Evolutionary conservation across 2,888 invertebrate species (phyloP).

Genomic region (Tenthredo distinguenda): DNA sequence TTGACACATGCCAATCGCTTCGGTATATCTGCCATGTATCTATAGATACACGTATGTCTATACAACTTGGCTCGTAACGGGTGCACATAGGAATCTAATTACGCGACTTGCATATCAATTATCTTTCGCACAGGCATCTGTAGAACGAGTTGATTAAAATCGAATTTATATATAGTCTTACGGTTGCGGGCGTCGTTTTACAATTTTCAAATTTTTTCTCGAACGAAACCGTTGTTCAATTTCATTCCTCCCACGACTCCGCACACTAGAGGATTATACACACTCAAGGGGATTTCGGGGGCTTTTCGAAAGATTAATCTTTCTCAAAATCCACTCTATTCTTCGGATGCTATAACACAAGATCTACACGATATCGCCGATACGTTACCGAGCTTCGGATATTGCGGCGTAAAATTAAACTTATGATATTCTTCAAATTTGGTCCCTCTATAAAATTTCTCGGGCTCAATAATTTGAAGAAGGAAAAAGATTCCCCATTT

Average conservation of each 20-base stretch:
- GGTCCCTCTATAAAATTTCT: too few relatives aligned
- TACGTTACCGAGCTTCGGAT: neutral
- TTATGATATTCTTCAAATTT: neutral
- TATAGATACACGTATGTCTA: neutral
- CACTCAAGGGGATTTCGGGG: neutral
- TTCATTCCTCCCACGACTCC: neutral
- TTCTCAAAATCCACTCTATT: neutral
- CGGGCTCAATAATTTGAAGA: neutral
- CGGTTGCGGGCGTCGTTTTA: neutral
- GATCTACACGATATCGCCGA: neutral
- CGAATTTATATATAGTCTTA: neutral
- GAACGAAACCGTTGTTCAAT: neutral
- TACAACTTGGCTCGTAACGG: neutral
- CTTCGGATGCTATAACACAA: neutral
- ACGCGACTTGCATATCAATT: conserved; percentile 32
- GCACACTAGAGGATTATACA: neutral
- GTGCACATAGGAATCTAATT: conserved; percentile 28
- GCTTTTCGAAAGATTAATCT: conserved; percentile 14
- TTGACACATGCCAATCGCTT: conserved; percentile 23
- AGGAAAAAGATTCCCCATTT: neutral
- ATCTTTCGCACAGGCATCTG: neutral
- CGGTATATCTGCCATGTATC: neutral
- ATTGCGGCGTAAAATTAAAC: neutral
- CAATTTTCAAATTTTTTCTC: neutral
- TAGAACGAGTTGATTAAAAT: neutral